Conservation (phyloP, 2,113 vertebrate species). For the Holacanthus passer region DNA sequence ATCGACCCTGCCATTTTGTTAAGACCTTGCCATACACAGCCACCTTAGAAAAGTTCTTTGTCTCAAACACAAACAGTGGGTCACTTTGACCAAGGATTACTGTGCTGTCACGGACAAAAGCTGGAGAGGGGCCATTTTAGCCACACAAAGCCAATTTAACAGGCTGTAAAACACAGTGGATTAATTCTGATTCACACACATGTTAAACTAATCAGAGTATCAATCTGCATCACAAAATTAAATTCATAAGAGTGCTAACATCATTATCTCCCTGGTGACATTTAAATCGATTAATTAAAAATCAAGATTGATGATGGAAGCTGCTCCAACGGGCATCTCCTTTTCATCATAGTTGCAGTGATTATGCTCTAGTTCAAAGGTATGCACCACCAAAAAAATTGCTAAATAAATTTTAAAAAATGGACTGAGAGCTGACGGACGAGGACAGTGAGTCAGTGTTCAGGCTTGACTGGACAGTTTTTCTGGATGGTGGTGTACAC, state of each 20-base stretch:
- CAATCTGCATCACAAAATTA: slow-evolving; percentile 11
- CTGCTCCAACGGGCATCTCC: background rate
- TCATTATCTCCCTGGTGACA: slow-evolving; percentile 13
- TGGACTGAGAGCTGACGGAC: background rate
- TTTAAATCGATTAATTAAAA: slow-evolving; percentile 19
- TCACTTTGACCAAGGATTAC: slow-evolving; percentile 38
- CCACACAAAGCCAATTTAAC: slow-evolving; percentile 33
- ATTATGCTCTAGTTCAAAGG: slow-evolving; percentile 7
- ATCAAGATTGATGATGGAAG: background rate
- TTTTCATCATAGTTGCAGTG: background rate
- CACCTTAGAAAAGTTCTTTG: slow-evolving; percentile 37
- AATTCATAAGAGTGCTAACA: slow-evolving; percentile 17
- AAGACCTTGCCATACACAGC: slow-evolving; percentile 41
- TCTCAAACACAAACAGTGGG: slow-evolving; percentile 40
- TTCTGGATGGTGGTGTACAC: slow-evolving; percentile 9
- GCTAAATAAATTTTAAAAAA: background rate
- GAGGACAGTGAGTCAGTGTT: slow-evolving; percentile 17
- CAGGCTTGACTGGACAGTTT: slow-evolving; percentile 1
- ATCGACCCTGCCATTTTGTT: slow-evolving; percentile 36
- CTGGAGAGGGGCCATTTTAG: slow-evolving; percentile 23
- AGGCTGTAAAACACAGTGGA: slow-evolving; percentile 16
- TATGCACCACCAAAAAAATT: background rate
- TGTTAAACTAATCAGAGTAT: slow-evolving; percentile 28
- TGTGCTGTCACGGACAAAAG: slow-evolving; percentile 46
- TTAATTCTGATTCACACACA: slow-evolving; percentile 31